These are phyloP conservation scores for Gopherus evgoodei DNA, from an alignment of 2,113 vertebrate species.

Conservation along the genomic window DNA sequence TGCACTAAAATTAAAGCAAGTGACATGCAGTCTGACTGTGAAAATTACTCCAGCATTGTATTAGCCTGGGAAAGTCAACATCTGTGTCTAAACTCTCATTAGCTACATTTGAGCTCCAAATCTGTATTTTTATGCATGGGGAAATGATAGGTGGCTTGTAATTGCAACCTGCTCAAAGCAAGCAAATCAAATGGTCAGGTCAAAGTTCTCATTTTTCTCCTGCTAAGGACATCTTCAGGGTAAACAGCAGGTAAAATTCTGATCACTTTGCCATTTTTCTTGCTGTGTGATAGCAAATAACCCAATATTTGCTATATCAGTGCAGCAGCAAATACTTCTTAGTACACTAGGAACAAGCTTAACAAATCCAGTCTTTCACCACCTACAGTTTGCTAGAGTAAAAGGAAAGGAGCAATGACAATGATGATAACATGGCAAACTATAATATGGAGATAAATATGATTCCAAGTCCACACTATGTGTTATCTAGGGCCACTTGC, in stretches of 20 bases:
- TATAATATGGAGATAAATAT: not conserved
- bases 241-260: slow-evolving; percentile 18
- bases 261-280: not conserved
- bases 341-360: not conserved
- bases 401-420: not conserved
- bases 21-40: not conserved
- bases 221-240: not conserved
- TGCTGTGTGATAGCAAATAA: not conserved
- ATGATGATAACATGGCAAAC: not conserved
- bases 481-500: not conserved
- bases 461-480: not conserved
- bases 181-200: slow-evolving; percentile 10
- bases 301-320: too few species aligned
- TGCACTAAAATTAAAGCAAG: not conserved
- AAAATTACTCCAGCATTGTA: not conserved
- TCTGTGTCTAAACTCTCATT: slow-evolving; percentile 12
- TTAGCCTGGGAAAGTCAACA: not conserved
- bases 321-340: not conserved
- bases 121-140: not conserved
- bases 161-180: slow-evolving; percentile 27
- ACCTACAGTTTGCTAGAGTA: not conserved
- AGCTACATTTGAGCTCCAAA: not conserved
- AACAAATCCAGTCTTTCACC: not conserved
- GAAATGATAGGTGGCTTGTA: slow-evolving; percentile 35
- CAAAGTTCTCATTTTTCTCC: slow-evolving; percentile 32